Percentiles rank a stretch among this genome's conserved stretches.
phyloP scores from a whole-genome alignment of 1,140 invertebrate species.

The Intoshia linei region DNA sequence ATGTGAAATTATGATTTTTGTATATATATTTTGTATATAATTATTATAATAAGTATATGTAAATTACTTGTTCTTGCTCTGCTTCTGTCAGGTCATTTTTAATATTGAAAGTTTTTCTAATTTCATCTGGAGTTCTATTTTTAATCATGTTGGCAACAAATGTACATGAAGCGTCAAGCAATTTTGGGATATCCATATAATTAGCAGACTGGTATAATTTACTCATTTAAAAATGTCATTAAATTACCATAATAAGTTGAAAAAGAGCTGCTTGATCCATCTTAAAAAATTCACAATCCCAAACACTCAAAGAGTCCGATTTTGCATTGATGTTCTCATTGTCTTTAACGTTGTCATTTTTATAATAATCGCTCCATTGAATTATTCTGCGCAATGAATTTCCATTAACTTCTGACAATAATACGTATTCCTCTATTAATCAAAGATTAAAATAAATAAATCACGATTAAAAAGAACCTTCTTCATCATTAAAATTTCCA shows the following conservation, averaged over 20 bases:
- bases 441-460: not conserved
- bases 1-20: no score
- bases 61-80: conserved; percentile 4
- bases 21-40: no score
- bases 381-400: conserved; percentile 64
- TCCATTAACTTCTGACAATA: conserved; percentile 69
- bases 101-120: conserved; percentile 5
- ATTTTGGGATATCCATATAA: conserved; percentile 5
- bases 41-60: no score
- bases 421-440: conserved; percentile 40
- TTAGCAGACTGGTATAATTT: conserved; percentile 7
- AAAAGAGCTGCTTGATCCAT: conserved; percentile 73
- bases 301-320: conserved; percentile 82
- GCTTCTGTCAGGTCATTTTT: conserved; percentile 6
- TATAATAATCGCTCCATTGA: conserved; percentile 15
- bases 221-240: not conserved
- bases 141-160: conserved; percentile 7
- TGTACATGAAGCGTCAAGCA: conserved; percentile 5
- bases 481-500: conserved; percentile 23
- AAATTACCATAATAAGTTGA: conserved; percentile 40
- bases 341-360: conserved; percentile 55
- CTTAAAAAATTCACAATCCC: conserved; percentile 90
- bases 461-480: not conserved
- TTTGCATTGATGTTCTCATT: conserved; percentile 87
- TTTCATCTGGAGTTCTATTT: conserved; percentile 3